phyloP scores from a whole-genome alignment of 2,888 invertebrate genomes.

The Esperia sulphurella region DNA sequence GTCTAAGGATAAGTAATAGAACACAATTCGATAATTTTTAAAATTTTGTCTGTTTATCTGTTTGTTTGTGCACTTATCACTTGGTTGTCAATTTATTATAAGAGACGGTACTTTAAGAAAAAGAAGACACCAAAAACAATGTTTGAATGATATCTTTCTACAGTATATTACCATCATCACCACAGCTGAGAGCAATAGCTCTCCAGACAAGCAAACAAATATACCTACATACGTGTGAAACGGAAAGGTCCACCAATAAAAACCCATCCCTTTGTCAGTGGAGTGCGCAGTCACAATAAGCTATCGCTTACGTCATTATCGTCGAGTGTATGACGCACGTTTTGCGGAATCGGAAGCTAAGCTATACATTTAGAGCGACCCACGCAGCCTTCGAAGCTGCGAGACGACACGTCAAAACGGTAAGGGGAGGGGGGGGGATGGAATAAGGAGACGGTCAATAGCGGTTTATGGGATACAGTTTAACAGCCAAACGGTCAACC shows the following conservation, averaged over 20 bases:
- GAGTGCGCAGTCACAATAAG: conserved; percentile 24
- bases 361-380: conserved; percentile 40
- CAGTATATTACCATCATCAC: too few species aligned
- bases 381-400: conserved; percentile 28
- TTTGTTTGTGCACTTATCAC: too few species aligned
- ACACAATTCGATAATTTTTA: too few species aligned
- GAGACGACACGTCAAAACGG: background rate
- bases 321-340: conserved; percentile 52
- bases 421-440: conserved; percentile 20
- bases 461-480: conserved; percentile 19
- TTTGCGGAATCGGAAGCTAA: conserved; percentile 42
- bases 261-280: conserved; percentile 15
- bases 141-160: too few species aligned
- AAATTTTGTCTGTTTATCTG: too few species aligned
- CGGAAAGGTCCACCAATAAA: background rate
- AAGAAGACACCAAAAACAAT: too few species aligned
- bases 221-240: background rate
- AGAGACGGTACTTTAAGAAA: too few species aligned
- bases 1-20: too few species aligned
- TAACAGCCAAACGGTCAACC: conserved; percentile 20
- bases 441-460: conserved; percentile 39
- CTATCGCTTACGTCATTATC: conserved; percentile 32
- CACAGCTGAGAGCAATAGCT: too few species aligned
- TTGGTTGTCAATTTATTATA: too few species aligned
- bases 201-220: too few species aligned